Evolutionary conservation across 2,888 invertebrate species (phyloP), one percentile per base, ranked within the genome.

Genomic region (Perithous albicinctus): DNA sequence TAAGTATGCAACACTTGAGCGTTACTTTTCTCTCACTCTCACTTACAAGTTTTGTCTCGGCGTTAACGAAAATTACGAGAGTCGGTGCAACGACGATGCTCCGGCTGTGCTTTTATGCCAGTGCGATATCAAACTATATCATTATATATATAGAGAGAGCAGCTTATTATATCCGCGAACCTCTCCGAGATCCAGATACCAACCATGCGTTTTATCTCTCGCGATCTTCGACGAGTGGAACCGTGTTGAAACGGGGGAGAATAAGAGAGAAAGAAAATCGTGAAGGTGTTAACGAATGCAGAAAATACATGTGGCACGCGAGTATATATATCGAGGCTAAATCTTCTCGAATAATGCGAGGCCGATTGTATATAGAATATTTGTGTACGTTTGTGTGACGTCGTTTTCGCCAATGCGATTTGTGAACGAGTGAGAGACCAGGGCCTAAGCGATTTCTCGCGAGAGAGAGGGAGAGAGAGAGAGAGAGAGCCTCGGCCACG

Each of bases 1-100:
- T 84, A 64, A 83, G 78, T 81, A n/a, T n/a, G 84, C 82, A 85
- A 86, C 78, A 75, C 72, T 67, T 69, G 63, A 69, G 23, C 67
- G 20, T 64, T 12, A 20, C 38, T 56, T 35, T 43, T 26, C 43
- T 70, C 63, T 48, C 77, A 35, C 74, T 61, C 18, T 76, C 74
- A 15, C 63, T n/a, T 29, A 15, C 56, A 61, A 51, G 54, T n/a
- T 12, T 20, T 35, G 64, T n/a, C n/a, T n/a, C 59, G 10, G 67
- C 26, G 46, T 29, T 64, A 29, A 70, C 63, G 75, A 75, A 70
- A 75, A 78, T 81, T 26, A 64, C 69, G 29, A 66, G 63, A 70
- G 63, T 38, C 15, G 32, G 56, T 64, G 64, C 69, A 56, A 26
- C 59, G 38, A n/a, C 15, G 20, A n/a, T n/a, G n/a, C n/a, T n/a